Percentiles rank a stretch among this genome's conserved stretches.
These are phyloP conservation scores for Petrosia ficiformis DNA, from an alignment of 37 sponge, comb jelly and placozoan species.

Conservation along the genomic window DNA sequence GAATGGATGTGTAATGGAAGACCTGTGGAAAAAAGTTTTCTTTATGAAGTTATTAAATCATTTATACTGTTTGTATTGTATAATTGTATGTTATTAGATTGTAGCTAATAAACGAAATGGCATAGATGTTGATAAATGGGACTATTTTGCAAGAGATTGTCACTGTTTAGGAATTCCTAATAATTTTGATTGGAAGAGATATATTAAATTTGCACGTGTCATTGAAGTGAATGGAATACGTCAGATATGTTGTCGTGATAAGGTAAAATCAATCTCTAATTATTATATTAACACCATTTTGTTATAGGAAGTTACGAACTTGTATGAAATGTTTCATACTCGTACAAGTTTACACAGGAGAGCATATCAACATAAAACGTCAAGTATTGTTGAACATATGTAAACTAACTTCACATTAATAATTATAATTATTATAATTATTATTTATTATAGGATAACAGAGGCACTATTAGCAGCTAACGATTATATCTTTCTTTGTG, in stretches of 20 bases:
- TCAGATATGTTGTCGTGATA: conserved; percentile 88
- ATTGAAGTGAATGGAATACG: conserved; percentile 57
- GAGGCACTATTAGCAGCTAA: conserved; percentile 70
- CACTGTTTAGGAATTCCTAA: conserved; percentile 83
- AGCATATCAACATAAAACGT: conserved; percentile 96
- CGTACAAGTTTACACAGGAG: conserved; percentile 77
- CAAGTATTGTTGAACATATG: conserved; percentile 78
- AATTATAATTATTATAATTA: not conserved
- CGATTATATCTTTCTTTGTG: conserved; percentile 40
- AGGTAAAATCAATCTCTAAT: no score
- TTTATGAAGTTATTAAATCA: conserved; percentile 82
- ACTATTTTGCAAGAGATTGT: conserved; percentile 95
- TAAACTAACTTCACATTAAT: conserved; percentile 12
- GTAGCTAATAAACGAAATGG: conserved; percentile 96
- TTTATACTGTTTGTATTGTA: no score
- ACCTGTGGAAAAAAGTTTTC: conserved; percentile 77
- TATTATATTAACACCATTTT: not conserved
- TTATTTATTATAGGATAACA: conserved; percentile 43
- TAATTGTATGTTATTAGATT: conserved; percentile 47
- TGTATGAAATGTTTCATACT: conserved; percentile 96
- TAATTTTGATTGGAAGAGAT: conserved; percentile 81
- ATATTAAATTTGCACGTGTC: conserved; percentile 83
- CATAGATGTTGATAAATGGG: conserved; percentile 99
- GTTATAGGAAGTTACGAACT: conserved; percentile 81
- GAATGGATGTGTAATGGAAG: conserved; percentile 85